phyloP scores from a whole-genome alignment of 1,140 invertebrate species.

The Lasioglossum baleicum region DNA sequence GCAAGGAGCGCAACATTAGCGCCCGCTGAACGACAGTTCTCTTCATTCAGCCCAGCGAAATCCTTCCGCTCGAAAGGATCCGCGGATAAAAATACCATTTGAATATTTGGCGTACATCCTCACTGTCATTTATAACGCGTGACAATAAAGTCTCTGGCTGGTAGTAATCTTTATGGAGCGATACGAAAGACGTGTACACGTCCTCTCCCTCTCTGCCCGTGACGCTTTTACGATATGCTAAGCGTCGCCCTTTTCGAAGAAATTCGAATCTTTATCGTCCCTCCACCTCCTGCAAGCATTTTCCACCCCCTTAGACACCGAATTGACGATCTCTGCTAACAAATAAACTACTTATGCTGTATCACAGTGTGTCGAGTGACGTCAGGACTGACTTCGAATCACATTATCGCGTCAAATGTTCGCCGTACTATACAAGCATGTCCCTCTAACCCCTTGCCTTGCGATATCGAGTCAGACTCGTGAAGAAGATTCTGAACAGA shows the following conservation, averaged over 20 bases:
- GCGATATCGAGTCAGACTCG: no score
- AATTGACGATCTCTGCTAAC: conserved; percentile 61
- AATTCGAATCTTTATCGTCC: conserved; percentile 64
- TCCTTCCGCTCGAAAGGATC: conserved; percentile 76
- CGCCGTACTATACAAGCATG: background rate
- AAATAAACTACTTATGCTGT: conserved; percentile 56
- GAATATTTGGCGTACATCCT: conserved; percentile 77
- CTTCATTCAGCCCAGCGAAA: conserved; percentile 57
- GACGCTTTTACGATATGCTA: conserved; percentile 72
- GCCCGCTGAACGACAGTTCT: conserved; percentile 1
- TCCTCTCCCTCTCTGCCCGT: conserved; percentile 9
- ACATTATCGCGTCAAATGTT: conserved; percentile 14
- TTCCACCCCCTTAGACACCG: conserved; percentile 62
- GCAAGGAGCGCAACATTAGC: conserved; percentile 71
- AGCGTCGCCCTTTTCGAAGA: conserved; percentile 61
- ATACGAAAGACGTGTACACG: conserved; percentile 61
- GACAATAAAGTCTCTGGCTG: conserved; percentile 76
- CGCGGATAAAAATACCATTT: conserved; percentile 79
- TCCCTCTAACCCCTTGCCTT: no score
- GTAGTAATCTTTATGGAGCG: conserved; percentile 78
- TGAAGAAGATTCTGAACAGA: no score
- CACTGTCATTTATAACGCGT: conserved; percentile 78
- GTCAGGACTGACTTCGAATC: background rate
- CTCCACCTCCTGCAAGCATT: conserved; percentile 57
- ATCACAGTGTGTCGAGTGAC: background rate